These are phyloP conservation scores for Drosophila mulleri DNA, from an alignment of 2,888 invertebrate genomes.

Conservation along the genomic window DNA sequence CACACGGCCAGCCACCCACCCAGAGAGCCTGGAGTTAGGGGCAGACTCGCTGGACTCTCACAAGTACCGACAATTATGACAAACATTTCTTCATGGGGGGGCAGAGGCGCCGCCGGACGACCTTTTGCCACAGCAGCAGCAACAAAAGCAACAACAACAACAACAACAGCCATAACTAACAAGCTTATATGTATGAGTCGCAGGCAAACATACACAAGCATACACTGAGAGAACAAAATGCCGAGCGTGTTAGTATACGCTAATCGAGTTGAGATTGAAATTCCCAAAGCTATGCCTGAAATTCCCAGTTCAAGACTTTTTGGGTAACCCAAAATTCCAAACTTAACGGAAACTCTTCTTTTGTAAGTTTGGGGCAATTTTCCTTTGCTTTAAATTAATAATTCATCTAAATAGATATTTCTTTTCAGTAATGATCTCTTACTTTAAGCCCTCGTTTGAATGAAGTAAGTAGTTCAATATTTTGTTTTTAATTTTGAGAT, in stretches of 20 bases:
- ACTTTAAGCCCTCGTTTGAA: no score
- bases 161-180: constrained; percentile 66
- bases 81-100: constrained; percentile 63
- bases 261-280: constrained; percentile 5
- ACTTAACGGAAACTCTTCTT: neutral
- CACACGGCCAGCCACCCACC: neutral
- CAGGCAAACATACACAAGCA: constrained; percentile 18
- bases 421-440: no score
- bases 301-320: neutral
- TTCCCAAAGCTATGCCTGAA: neutral
- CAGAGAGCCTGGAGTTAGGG: neutral
- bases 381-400: neutral
- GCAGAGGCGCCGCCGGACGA: constrained; percentile 53
- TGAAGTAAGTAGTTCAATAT: no score
- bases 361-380: neutral
- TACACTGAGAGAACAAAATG: constrained; percentile 9
- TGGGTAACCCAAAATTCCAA: neutral
- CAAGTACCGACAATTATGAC: constrained; percentile 78
- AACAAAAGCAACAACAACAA: constrained; percentile 15
- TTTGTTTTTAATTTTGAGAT: no score
- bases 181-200: constrained; percentile 62
- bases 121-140: constrained; percentile 60
- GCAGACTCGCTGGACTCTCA: constrained; percentile 35
- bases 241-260: neutral
- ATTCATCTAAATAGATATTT: neutral